Percentiles rank a stretch among this genome's conserved stretches.
Conservation (phyloP, 2,113 vertebrate species). For the Epinephelus moara region DNA sequence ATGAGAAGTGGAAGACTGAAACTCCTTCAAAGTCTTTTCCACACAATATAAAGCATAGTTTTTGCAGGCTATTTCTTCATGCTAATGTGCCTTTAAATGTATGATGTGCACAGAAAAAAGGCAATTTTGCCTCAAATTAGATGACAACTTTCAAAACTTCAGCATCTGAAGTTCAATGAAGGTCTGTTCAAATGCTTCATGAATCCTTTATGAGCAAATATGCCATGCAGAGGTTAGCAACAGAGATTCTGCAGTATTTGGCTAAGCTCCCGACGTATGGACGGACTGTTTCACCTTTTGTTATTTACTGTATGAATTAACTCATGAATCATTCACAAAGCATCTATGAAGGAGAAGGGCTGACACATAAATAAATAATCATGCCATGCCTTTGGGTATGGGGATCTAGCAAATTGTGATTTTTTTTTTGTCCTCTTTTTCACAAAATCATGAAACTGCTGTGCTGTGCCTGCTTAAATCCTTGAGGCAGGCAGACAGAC, state of each 20-base stretch:
- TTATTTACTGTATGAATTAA: slow-evolving; percentile 76
- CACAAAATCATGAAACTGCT: slow-evolving; percentile 6
- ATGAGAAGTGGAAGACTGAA: slow-evolving; percentile 63
- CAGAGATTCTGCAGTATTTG: slow-evolving; percentile 49
- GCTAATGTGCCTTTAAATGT: slow-evolving; percentile 36
- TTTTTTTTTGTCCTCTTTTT: slow-evolving; percentile 6
- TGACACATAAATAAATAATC: slow-evolving; percentile 70
- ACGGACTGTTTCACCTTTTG: slow-evolving; percentile 53
- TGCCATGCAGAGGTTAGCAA: slow-evolving; percentile 39
- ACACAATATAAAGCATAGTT: slow-evolving; percentile 17
- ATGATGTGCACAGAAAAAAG: slow-evolving; percentile 2
- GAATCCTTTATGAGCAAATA: slow-evolving; percentile 62
- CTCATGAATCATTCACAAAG: slow-evolving; percentile 75
- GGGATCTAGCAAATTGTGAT: slow-evolving; percentile 10
- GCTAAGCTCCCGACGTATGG: slow-evolving; percentile 31
- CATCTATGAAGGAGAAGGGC: slow-evolving; percentile 52
- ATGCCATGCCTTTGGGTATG: slow-evolving; percentile 34
- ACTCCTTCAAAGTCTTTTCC: slow-evolving; percentile 38
- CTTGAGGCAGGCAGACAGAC: slow-evolving; percentile 31
- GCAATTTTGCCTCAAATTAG: slow-evolving; percentile 28
- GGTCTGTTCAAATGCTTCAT: slow-evolving; percentile 34
- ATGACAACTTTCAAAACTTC: slow-evolving; percentile 22
- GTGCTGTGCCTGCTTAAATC: slow-evolving; percentile 25
- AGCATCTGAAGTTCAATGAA: slow-evolving; percentile 27
- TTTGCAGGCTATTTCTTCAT: slow-evolving; percentile 33